These are phyloP conservation scores for Lithophane semibrunnea DNA, from an alignment of 2,888 invertebrate genomes.

Conservation along the genomic window DNA sequence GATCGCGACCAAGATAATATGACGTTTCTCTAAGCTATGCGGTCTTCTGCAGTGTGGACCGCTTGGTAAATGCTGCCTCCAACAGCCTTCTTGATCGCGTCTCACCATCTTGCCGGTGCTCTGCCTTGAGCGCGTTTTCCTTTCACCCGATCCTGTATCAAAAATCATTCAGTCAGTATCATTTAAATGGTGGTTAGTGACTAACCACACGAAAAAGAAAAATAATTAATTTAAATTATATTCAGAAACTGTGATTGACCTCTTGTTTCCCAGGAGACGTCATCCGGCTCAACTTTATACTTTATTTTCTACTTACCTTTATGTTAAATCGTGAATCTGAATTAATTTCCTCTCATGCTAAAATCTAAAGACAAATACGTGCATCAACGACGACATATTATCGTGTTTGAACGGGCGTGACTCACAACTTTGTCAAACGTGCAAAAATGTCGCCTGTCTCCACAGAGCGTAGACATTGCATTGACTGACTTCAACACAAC, in stretches of 20 bases:
- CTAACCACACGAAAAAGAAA: no score
- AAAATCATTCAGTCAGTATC: no score
- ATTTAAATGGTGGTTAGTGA: not conserved
- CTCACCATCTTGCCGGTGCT: no score
- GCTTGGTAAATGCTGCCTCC: no score
- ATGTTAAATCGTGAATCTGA: constrained; percentile 15
- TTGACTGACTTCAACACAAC: constrained; percentile 24
- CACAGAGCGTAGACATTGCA: constrained; percentile 20
- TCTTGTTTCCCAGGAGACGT: constrained; percentile 33
- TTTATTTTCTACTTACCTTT: not conserved
- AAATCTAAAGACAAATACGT: constrained; percentile 37
- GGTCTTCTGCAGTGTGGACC: no score
- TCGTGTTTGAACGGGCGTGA: constrained; percentile 65
- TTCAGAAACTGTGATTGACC: constrained; percentile 15
- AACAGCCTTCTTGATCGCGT: no score
- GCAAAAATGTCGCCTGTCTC: constrained; percentile 77
- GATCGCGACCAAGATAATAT: no score
- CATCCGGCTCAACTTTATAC: constrained; percentile 2
- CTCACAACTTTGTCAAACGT: constrained; percentile 71
- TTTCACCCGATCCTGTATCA: no score
- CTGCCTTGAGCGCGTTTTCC: no score
- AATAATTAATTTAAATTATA: not conserved
- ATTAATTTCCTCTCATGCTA: constrained; percentile 30
- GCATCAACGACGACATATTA: constrained; percentile 52
- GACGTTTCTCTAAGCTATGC: no score